phyloP scores from a whole-genome alignment of 1,140 invertebrate genomes.

The Pseudomyrmex gracilis region DNA sequence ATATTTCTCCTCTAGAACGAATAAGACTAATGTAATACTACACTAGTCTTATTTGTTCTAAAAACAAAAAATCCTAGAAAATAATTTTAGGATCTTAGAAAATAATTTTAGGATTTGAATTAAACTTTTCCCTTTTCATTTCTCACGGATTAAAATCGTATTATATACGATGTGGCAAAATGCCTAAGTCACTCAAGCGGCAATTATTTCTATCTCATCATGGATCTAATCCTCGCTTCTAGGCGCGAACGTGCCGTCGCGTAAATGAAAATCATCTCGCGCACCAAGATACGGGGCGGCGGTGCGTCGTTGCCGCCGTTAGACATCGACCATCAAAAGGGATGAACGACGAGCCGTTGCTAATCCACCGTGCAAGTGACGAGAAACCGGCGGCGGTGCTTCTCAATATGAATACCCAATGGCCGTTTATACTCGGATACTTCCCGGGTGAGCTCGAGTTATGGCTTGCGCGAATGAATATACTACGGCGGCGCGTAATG shows the following conservation, averaged over 20 bases:
- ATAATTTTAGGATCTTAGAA: no score
- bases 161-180: not conserved
- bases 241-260: slow-evolving; percentile 27
- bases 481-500: slow-evolving; percentile 27
- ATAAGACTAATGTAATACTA: no score
- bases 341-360: not conserved
- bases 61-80: no score
- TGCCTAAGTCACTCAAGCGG: not conserved
- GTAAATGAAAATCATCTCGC: slow-evolving; percentile 60
- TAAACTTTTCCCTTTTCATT: not conserved
- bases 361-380: slow-evolving; percentile 47
- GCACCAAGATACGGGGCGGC: not conserved
- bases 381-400: slow-evolving; percentile 53
- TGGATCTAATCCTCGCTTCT: not conserved
- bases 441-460: not conserved
- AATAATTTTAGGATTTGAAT: no score
- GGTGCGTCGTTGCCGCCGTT: not conserved
- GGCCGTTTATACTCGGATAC: slow-evolving; percentile 22
- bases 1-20: no score
- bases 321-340: slow-evolving; percentile 45
- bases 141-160: no score
- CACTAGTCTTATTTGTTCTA: no score
- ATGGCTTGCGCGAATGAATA: not conserved
- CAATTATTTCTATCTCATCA: not conserved
- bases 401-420: slow-evolving; percentile 69